Conservation (phyloP, 2,797 vertebrate genomes). For the Sebastes itinus region DNA sequence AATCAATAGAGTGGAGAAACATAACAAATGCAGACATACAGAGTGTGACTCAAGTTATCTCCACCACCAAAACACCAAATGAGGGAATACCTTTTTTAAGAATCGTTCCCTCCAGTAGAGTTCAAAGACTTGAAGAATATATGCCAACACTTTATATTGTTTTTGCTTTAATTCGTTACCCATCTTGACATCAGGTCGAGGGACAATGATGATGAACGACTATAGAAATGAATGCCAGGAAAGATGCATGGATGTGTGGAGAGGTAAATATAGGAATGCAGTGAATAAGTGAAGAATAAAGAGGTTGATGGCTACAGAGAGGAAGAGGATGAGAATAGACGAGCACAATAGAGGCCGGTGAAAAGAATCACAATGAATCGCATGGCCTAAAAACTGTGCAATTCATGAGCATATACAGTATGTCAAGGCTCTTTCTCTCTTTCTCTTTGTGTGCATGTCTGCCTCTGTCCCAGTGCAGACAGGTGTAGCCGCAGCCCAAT, state of each 20-base stretch:
- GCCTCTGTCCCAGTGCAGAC: slow-evolving; percentile 42
- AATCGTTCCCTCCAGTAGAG: not conserved
- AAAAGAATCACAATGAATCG: slow-evolving; percentile 19
- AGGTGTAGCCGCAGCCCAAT: slow-evolving; percentile 52
- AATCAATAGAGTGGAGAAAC: not conserved
- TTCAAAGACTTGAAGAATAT: not conserved
- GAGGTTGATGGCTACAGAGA: not conserved
- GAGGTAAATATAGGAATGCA: slow-evolving; percentile 7
- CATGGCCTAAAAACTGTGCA: slow-evolving; percentile 27
- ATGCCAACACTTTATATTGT: not conserved
- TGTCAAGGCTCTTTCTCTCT: not conserved
- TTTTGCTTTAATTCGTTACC: not conserved
- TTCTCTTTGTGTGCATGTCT: not conserved
- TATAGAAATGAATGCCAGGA: not conserved
- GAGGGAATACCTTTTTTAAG: not conserved
- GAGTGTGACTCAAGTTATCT: not conserved
- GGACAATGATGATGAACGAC: slow-evolving; percentile 20
- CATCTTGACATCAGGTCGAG: not conserved
- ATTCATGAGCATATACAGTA: not conserved
- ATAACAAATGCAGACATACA: not conserved
- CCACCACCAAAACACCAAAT: not conserved
- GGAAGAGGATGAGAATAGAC: slow-evolving; percentile 21
- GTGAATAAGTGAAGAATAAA: slow-evolving; percentile 1
- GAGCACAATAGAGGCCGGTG: not conserved
- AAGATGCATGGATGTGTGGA: slow-evolving; percentile 1